Conservation (phyloP, 2,113 vertebrate species). For the Neoarius graeffei region DNA sequence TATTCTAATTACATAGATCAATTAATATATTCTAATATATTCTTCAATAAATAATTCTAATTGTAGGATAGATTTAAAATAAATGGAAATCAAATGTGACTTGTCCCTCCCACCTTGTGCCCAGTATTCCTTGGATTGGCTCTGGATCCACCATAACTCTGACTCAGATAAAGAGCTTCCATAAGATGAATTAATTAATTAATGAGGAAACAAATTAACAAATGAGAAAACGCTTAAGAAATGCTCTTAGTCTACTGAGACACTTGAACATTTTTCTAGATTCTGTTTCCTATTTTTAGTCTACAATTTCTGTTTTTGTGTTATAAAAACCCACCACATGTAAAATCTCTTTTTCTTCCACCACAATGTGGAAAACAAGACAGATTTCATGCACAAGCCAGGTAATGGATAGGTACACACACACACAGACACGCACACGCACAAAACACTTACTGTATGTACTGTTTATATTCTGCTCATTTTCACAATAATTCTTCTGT, state of each 20-base stretch:
- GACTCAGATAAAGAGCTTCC: not conserved
- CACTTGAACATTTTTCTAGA: not conserved
- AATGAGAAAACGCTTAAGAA: not conserved
- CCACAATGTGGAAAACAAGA: not conserved
- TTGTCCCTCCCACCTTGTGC: not conserved
- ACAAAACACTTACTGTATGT: not conserved
- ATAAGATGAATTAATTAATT: not conserved
- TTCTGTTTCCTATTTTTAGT: not conserved
- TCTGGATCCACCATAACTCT: no score
- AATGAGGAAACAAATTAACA: not conserved
- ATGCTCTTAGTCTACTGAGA: not conserved
- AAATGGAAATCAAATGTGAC: not conserved
- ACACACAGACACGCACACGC: not conserved
- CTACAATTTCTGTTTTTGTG: not conserved
- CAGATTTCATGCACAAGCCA: not conserved
- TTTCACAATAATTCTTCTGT: not conserved
- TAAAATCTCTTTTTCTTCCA: not conserved
- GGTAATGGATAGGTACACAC: not conserved
- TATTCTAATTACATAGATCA: not conserved
- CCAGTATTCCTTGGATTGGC: not conserved
- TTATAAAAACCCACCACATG: not conserved
- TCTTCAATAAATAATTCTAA: no score
- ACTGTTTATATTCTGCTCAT: not conserved
- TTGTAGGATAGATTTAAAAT: not conserved
- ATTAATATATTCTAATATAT: not conserved